Percentiles rank a stretch among this genome's conserved stretches.
Evolutionary conservation across 2,888 invertebrate genomes (phyloP).

Genomic region (Oscheius sp.): DNA sequence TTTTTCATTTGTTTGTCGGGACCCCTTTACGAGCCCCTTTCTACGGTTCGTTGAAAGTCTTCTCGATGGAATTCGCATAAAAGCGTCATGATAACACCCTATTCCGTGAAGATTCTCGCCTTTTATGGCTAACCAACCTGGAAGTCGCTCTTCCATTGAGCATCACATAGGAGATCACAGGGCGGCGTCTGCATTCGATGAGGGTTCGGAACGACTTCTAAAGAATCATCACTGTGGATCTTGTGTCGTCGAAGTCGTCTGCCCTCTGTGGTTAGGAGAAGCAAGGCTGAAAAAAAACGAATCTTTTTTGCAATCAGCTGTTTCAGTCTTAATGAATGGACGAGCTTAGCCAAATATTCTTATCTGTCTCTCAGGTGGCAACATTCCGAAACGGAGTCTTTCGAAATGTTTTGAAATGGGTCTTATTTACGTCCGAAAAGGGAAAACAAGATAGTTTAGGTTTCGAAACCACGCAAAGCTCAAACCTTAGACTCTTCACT

Average conservation of each 20-base stretch:
- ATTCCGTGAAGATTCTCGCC: conserved; percentile 1
- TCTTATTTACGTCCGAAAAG: background rate
- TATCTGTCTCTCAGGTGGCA: background rate
- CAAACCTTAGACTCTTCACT: too few species aligned
- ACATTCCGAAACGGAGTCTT: conserved; percentile 5
- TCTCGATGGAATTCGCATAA: conserved; percentile 19
- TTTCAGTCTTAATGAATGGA: background rate
- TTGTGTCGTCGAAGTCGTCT: conserved; percentile 15
- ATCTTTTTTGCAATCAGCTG: background rate
- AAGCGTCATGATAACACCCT: conserved; percentile 16
- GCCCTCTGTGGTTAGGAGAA: background rate
- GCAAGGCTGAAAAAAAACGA: background rate
- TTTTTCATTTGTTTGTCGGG: conserved; percentile 19
- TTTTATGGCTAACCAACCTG: conserved; percentile 35
- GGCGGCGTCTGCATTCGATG: conserved; percentile 35
- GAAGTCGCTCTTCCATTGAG: conserved; percentile 57
- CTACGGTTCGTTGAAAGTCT: conserved; percentile 13
- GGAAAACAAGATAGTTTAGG: background rate
- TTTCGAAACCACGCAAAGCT: too few species aligned
- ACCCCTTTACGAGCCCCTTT: conserved; percentile 8
- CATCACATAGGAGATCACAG: conserved; percentile 53
- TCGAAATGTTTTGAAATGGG: conserved; percentile 19
- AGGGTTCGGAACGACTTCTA: conserved; percentile 27
- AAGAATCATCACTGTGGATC: background rate
- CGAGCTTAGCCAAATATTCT: conserved; percentile 22